A percentile compares a stretch with the other conserved stretches of the same genome.
Evolutionary conservation across 2,888 invertebrate species (phyloP).

Genomic region (Ametastegia equiseti): DNA sequence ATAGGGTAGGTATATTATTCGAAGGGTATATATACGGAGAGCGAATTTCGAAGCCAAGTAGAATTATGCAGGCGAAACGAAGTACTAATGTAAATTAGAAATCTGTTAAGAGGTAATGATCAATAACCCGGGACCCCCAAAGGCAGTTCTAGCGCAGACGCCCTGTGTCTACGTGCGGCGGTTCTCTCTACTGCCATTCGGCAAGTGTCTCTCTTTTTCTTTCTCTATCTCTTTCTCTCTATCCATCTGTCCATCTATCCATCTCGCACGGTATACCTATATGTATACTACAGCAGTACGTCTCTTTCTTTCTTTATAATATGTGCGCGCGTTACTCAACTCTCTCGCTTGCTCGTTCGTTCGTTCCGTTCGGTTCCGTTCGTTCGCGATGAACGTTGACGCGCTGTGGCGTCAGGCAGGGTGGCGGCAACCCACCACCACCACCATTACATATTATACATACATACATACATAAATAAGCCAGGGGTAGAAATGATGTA

Average conservation of each 20-base stretch:
- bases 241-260: slow-evolving; percentile 48
- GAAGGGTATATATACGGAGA: too few species aligned
- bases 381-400: slow-evolving; percentile 31
- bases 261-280: slow-evolving; percentile 15
- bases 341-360: too few species aligned
- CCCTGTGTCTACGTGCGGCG: slow-evolving; percentile 56
- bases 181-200: slow-evolving; percentile 60
- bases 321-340: slow-evolving; percentile 28
- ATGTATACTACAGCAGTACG: background rate
- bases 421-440: background rate
- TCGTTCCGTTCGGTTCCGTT: too few species aligned
- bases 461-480: slow-evolving; percentile 2
- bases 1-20: too few species aligned
- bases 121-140: slow-evolving; percentile 68
- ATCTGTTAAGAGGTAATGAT: slow-evolving; percentile 75
- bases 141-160: slow-evolving; percentile 73
- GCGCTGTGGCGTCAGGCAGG: slow-evolving; percentile 48
- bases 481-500: slow-evolving; percentile 51
- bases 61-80: slow-evolving; percentile 51
- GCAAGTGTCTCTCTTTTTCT: slow-evolving; percentile 57
- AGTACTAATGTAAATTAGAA: slow-evolving; percentile 72
- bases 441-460: too few species aligned
- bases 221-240: slow-evolving; percentile 49
- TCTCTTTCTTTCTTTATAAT: slow-evolving; percentile 26
- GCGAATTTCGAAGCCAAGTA: slow-evolving; percentile 19